Evolutionary conservation across 2,113 vertebrate genomes (phyloP).

Genomic region (Ranitomeya imitator): DNA sequence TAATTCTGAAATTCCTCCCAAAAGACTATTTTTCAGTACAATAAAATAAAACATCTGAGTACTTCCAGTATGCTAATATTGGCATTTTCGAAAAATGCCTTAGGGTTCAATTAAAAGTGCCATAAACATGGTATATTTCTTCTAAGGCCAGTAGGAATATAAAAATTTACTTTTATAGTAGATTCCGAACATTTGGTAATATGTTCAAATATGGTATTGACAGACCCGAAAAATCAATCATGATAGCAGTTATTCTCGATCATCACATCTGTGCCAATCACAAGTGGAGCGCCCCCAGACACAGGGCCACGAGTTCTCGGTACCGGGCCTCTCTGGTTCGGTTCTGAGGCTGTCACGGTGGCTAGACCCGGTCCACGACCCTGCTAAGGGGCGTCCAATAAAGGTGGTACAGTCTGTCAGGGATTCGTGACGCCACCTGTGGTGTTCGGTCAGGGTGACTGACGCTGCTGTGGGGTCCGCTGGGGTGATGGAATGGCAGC

Average conservation of each 20-base stretch:
- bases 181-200: background rate
- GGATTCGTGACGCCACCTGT: too few relatives aligned
- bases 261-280: too few relatives aligned
- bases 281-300: too few relatives aligned
- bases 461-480: too few relatives aligned
- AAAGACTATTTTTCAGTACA: constrained; percentile 7
- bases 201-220: background rate
- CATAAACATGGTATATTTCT: constrained; percentile 45
- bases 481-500: too few relatives aligned
- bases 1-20: constrained; percentile 17
- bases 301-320: too few relatives aligned
- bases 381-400: too few relatives aligned
- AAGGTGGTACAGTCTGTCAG: too few relatives aligned
- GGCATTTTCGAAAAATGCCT: constrained; percentile 40
- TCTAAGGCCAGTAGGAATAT: background rate
- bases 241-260: background rate
- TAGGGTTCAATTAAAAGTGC: constrained; percentile 12
- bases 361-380: too few relatives aligned
- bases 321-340: too few relatives aligned
- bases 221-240: background rate
- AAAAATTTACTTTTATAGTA: background rate
- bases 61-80: constrained; percentile 53
- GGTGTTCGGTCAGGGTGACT: too few relatives aligned
- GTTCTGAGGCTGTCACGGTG: too few relatives aligned
- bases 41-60: constrained; percentile 30